A percentile compares a stretch with the other conserved stretches of the same genome.
Conservation (phyloP, 2,797 vertebrate genomes). For the Vespertilio murinus region DNA sequence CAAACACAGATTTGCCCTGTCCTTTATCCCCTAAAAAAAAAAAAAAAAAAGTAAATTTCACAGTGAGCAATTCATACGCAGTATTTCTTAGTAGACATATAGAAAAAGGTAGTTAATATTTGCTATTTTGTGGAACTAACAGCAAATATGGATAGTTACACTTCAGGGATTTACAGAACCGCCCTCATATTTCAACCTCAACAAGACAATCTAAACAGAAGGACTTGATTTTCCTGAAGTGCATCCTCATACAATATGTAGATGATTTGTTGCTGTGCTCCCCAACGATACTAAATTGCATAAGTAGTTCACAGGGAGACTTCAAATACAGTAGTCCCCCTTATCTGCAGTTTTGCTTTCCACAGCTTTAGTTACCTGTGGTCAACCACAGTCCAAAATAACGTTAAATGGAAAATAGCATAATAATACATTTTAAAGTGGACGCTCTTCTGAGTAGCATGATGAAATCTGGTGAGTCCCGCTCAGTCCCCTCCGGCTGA, state of each 20-base stretch:
- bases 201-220: not conserved
- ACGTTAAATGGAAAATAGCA: not conserved
- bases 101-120: not conserved
- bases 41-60: not conserved
- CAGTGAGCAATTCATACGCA: not conserved
- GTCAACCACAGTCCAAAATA: not conserved
- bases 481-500: accelerated
- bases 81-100: not conserved
- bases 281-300: not conserved
- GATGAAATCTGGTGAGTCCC: not conserved
- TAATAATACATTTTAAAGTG: not conserved
- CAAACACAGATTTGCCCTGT: not conserved
- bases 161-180: not conserved
- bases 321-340: not conserved
- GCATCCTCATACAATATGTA: not conserved
- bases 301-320: not conserved
- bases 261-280: not conserved
- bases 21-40: not conserved
- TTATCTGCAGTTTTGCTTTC: not conserved
- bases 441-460: not conserved
- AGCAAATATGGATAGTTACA: not conserved
- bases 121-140: not conserved
- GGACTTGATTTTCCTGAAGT: not conserved
- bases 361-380: not conserved
- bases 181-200: not conserved